These are phyloP conservation scores for Drosophila pseudoobscura DNA, from an alignment of 1,140 invertebrate species.

Conservation along the genomic window DNA sequence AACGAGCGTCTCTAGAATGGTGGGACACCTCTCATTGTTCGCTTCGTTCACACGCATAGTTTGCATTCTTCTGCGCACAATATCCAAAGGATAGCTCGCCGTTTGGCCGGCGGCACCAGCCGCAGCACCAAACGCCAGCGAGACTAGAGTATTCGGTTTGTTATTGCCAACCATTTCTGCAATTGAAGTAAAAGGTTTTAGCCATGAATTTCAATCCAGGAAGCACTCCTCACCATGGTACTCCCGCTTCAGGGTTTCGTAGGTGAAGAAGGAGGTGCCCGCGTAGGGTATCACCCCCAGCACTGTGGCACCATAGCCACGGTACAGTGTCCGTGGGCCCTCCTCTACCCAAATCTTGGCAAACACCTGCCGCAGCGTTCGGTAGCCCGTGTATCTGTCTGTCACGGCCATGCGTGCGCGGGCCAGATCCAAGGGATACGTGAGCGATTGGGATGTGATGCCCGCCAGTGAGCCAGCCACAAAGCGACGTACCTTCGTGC, in stretches of 20 bases:
- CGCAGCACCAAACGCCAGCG: conserved; percentile 93
- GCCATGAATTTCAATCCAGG: conserved; percentile 20
- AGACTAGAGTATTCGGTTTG: conserved; percentile 85
- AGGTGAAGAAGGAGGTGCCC: conserved; percentile 98
- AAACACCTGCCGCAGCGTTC: conserved; percentile 89
- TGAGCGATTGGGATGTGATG: conserved; percentile 95
- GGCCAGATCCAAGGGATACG: conserved; percentile 98
- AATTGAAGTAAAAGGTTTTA: conserved; percentile 3
- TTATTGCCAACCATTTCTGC: conserved; percentile 76
- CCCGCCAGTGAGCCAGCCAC: conserved; percentile 96
- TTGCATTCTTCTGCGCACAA: conserved; percentile 82
- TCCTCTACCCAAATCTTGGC: conserved; percentile 91
- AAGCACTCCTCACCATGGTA: conserved; percentile 87
- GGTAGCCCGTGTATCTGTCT: conserved; percentile 87
- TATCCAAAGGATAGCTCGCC: conserved; percentile 92
- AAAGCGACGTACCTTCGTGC: conserved; percentile 86
- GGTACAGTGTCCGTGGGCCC: conserved; percentile 91
- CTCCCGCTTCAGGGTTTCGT: conserved; percentile 95
- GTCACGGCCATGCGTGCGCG: conserved; percentile 99
- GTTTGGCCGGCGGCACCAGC: conserved; percentile 98
- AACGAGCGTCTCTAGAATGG: conserved; percentile 67
- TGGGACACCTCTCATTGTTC: conserved; percentile 50
- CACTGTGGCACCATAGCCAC: conserved; percentile 95
- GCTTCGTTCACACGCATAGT: conserved; percentile 70
- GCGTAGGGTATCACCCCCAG: conserved; percentile 98